Base-by-base conservation (phyloP, 2,888 invertebrate species). In the Lagria hirta region DNA sequence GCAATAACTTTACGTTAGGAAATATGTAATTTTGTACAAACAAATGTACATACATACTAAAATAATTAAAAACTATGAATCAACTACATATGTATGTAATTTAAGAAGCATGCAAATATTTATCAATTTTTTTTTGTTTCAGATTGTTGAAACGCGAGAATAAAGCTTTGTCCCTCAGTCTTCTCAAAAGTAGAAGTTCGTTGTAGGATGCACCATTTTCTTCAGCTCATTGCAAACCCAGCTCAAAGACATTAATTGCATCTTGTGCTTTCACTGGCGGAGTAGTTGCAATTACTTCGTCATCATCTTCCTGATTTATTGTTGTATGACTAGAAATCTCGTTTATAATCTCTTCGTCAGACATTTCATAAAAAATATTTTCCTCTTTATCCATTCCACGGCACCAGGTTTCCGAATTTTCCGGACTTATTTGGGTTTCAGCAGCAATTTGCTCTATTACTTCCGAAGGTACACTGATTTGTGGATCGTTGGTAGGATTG, bases 261-360 rank as follows among this genome's bases (percentile, higher is more conserved):
- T 51, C 43, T 51, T 51, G 13, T 33, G 37, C 49, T 51, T 40
- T 34, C 38, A 49, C 51, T 47, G 51, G 45, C 12, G 47, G 38
- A 49, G 49, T 34, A 52, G 38, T 49, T 49, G 46, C 46, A 40
- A 51, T 53, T 14, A 29, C 48, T 35, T 62, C 58, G 49, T 61
- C 56, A 40, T 59, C 48, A 58, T 60, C 55, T 52, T 59, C 55
- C 41, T 57, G 49, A n/a, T n/a, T n/a, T 54, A 60, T 44, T 32
- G 38, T 58, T 60, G 49, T 54, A 57, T 47, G 8, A 58, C 8
- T 59, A 59, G 56, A 60, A 59, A 60, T 13, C 49, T 61, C 37
- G 41, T 60, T 55, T 54, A 56, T 55, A 57, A 62, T 61, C 17
- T 60, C 56, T 51, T 58, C 57, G 37, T 60, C 58, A 58, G 57